These are phyloP conservation scores for Bhutanitis thaidina DNA, from an alignment of 2,888 invertebrate species.

Conservation along the genomic window DNA sequence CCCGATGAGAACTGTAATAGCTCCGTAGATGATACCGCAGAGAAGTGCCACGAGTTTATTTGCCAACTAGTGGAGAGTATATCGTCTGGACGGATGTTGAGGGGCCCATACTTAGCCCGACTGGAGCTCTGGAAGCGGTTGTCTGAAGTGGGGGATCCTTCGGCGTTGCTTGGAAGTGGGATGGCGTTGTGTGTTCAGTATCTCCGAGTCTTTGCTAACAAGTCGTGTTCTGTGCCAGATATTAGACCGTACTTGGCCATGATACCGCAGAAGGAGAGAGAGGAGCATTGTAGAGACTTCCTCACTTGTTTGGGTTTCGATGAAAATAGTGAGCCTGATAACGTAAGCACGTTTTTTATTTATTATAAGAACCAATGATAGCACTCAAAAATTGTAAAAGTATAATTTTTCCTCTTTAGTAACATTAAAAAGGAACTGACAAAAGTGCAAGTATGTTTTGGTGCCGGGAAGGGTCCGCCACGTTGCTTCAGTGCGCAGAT, in stretches of 20 bases:
- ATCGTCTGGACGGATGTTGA: constrained; percentile 69
- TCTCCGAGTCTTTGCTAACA: constrained; percentile 90
- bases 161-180: constrained; percentile 80
- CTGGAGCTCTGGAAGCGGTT: constrained; percentile 86
- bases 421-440: too few relatives aligned
- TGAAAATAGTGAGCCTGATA: constrained; percentile 82
- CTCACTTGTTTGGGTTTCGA: constrained; percentile 82
- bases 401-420: too few relatives aligned
- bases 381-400: too few relatives aligned
- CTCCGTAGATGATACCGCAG: constrained; percentile 59
- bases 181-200: constrained; percentile 87
- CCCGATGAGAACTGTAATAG: constrained; percentile 34
- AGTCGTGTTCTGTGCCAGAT: constrained; percentile 92
- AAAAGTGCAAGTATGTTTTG: too few relatives aligned
- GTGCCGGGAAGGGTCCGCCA: too few relatives aligned
- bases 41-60: constrained; percentile 69
- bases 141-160: constrained; percentile 75
- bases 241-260: constrained; percentile 86
- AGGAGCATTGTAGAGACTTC: constrained; percentile 79
- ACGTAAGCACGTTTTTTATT: constrained; percentile 60
- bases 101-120: constrained; percentile 92
- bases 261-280: constrained; percentile 82
- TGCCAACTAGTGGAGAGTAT: constrained; percentile 74
- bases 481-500: too few relatives aligned
- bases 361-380: too few relatives aligned